Evolutionary conservation across 2,797 vertebrate species (phyloP).

Genomic region (Smutsia gigantea): DNA sequence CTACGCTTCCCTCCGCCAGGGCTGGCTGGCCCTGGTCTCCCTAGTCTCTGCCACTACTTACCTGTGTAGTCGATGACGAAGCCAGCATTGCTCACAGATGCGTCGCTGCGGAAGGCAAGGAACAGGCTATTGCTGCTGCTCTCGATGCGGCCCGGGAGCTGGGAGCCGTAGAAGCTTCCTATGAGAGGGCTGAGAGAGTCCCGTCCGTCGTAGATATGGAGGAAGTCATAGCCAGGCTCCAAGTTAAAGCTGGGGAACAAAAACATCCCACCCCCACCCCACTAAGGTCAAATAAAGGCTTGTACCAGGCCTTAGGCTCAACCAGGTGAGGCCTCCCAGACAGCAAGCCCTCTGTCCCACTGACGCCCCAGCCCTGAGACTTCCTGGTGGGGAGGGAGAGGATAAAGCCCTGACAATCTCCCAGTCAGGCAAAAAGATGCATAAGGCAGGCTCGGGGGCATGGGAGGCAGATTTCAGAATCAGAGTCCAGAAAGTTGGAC

Average conservation of each 20-base stretch:
- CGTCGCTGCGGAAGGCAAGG: conserved; percentile 97
- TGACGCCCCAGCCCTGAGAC: rapidly evolving
- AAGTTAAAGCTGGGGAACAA: conserved; percentile 93
- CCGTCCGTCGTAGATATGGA: conserved; percentile 97
- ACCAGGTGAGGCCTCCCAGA: neutral
- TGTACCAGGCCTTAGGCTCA: neutral
- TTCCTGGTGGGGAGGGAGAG: neutral
- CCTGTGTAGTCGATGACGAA: conserved; percentile 98
- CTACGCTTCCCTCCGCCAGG: neutral
- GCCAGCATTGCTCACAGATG: conserved; percentile 96
- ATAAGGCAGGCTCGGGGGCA: neutral
- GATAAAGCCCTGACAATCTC: rapidly evolving
- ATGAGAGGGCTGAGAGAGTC: conserved; percentile 96
- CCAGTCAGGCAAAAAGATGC: neutral
- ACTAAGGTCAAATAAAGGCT: conserved; percentile 52
- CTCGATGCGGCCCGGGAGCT: conserved; percentile 95
- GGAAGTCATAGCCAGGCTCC: conserved; percentile 98
- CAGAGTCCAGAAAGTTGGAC: neutral
- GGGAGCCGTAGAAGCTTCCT: conserved; percentile 96
- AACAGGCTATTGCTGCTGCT: conserved; percentile 98
- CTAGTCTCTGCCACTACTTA: conserved; percentile 54
- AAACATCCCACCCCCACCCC: conserved; percentile 45
- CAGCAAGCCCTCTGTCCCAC: neutral
- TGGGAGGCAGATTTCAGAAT: neutral
- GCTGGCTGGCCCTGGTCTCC: neutral